phyloP scores from a whole-genome alignment of 2,888 invertebrate species.

The Onchidella celtica region DNA sequence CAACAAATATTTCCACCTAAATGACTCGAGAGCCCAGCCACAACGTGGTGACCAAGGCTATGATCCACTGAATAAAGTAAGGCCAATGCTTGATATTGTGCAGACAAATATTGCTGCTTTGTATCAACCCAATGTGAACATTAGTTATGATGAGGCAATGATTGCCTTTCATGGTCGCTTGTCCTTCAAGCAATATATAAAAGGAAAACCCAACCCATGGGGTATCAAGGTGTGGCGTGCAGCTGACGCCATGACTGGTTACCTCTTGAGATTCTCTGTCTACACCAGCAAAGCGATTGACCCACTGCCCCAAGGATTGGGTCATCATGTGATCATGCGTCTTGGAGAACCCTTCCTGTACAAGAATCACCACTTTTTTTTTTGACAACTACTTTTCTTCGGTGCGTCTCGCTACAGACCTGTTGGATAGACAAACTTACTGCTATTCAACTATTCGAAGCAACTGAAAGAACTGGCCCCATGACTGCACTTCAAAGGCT shows the following conservation, averaged over 20 bases:
- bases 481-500: not conserved
- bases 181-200: not conserved
- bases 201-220: conserved; percentile 16
- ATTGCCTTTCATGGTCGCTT: not conserved
- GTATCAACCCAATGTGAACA: no score
- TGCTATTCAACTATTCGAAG: not conserved
- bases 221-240: conserved; percentile 1
- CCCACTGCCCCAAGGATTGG: not conserved
- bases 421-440: conserved; percentile 1
- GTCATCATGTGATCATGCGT: not conserved
- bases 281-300: not conserved
- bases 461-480: conserved; percentile 15
- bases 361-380: not conserved
- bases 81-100: not conserved
- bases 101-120: no score
- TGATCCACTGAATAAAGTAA: no score
- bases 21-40: no score
- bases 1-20: no score
- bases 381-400: conserved; percentile 25
- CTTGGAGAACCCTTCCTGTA: no score
- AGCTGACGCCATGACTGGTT: not conserved
- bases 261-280: not conserved
- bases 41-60: not conserved
- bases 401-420: not conserved
- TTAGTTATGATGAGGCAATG: conserved; percentile 2